Evolutionary conservation across 2,113 vertebrate species (phyloP).

Genomic region (Phyllostomus discolor): DNA sequence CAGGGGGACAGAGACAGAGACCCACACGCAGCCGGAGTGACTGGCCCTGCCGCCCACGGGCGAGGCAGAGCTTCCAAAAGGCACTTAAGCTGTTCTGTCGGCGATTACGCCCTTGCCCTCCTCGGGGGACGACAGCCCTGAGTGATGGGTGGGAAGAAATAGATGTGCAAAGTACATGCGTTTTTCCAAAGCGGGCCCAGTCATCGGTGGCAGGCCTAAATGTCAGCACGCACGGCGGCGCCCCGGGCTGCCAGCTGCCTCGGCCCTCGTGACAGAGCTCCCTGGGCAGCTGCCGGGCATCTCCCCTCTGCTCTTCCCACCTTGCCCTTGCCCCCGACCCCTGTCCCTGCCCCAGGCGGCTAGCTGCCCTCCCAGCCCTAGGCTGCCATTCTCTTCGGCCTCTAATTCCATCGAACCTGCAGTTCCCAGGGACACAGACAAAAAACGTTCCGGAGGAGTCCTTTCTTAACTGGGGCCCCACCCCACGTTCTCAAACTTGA

Average conservation of each 20-base stretch:
- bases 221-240: neutral
- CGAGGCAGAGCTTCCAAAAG: neutral
- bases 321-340: no score
- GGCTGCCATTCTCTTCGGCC: no score
- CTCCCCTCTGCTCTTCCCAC: neutral
- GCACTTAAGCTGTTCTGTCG: neutral
- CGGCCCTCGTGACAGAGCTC: neutral
- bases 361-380: neutral
- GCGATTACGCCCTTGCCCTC: neutral
- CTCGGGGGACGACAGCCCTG: neutral
- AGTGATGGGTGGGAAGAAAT: neutral
- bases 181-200: neutral
- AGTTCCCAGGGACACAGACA: neutral
- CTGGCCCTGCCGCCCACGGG: rapidly evolving
- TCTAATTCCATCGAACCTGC: rapidly evolving
- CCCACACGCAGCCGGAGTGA: neutral
- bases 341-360: neutral
- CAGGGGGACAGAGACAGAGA: neutral
- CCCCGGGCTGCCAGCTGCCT: neutral
- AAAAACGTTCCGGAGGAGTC: no score
- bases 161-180: neutral
- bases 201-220: neutral
- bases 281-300: neutral
- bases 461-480: rapidly evolving
- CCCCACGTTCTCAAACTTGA: neutral